These are phyloP conservation scores for Gisinianus flammeolus DNA, from an alignment of 2,888 invertebrate species.

Conservation along the genomic window DNA sequence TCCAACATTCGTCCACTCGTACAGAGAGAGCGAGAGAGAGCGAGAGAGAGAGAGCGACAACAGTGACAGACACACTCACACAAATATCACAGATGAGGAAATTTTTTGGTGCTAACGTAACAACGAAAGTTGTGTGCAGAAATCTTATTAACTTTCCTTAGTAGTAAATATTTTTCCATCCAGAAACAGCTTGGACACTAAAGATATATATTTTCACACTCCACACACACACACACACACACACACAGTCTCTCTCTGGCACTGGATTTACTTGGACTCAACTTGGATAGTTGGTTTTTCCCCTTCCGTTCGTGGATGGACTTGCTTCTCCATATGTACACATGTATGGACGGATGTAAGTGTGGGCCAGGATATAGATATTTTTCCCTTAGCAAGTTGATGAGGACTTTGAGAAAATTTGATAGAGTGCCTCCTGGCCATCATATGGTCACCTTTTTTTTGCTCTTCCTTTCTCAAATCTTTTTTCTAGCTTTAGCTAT, in stretches of 20 bases:
- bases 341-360: background rate
- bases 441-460: slow-evolving; percentile 9
- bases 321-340: too few relatives aligned
- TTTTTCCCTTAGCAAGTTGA: background rate
- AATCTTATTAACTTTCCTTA: slow-evolving; percentile 23
- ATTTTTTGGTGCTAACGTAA: too few relatives aligned
- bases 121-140: slow-evolving; percentile 2
- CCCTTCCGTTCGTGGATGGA: too few relatives aligned
- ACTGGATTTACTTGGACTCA: background rate
- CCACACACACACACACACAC: background rate
- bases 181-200: slow-evolving; percentile 18
- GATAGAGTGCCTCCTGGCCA: slow-evolving; percentile 19
- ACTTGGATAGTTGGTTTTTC: too few relatives aligned
- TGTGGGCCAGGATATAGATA: background rate
- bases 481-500: background rate
- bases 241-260: background rate
- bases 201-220: slow-evolving; percentile 6
- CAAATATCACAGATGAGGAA: too few relatives aligned
- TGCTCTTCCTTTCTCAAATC: background rate
- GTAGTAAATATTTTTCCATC: slow-evolving; percentile 24
- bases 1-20: too few relatives aligned
- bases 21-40: too few relatives aligned
- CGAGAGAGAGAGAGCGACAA: too few relatives aligned
- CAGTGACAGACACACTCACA: too few relatives aligned
- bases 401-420: slow-evolving; percentile 29